Conservation (phyloP, 2,888 invertebrate species). For the Brenthis hecate region DNA sequence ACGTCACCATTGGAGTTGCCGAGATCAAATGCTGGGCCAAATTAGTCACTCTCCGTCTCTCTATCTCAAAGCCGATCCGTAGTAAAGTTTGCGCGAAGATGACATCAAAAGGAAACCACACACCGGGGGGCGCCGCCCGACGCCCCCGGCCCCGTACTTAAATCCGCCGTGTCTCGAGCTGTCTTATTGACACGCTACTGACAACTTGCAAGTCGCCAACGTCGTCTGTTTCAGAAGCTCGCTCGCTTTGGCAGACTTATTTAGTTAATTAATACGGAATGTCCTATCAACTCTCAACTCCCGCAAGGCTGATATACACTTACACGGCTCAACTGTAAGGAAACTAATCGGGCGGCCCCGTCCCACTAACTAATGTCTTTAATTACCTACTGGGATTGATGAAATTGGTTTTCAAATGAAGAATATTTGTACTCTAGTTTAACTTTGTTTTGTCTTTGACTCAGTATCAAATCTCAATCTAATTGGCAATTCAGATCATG, state of each 20-base stretch:
- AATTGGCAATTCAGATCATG: conserved; percentile 8
- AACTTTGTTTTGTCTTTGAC: conserved; percentile 18
- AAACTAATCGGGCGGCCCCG: conserved; percentile 65
- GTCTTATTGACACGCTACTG: conserved; percentile 82
- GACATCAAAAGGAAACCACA: conserved; percentile 83
- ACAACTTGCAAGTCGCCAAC: conserved; percentile 76
- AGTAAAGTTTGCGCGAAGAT: conserved; percentile 83
- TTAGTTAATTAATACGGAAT: conserved; percentile 82
- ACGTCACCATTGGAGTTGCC: conserved; percentile 72
- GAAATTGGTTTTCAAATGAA: conserved; percentile 44
- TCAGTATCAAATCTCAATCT: conserved; percentile 16
- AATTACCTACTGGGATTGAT: conserved; percentile 61
- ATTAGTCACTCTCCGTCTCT: conserved; percentile 83
- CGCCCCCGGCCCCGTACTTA: conserved; percentile 71
- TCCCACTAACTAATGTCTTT: conserved; percentile 56
- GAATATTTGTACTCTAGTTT: conserved; percentile 28
- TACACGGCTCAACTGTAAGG: conserved; percentile 61
- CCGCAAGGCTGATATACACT: conserved; percentile 69
- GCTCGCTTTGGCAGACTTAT: conserved; percentile 77
- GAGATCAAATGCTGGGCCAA: conserved; percentile 83
- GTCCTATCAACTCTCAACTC: conserved; percentile 77
- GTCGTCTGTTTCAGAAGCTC: conserved; percentile 65
- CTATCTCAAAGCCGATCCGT: conserved; percentile 83
- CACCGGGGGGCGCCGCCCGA: conserved; percentile 73
- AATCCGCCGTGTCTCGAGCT: conserved; percentile 76